Conservation (phyloP, 2,797 vertebrate species). For the Sarcoramphus papa region DNA sequence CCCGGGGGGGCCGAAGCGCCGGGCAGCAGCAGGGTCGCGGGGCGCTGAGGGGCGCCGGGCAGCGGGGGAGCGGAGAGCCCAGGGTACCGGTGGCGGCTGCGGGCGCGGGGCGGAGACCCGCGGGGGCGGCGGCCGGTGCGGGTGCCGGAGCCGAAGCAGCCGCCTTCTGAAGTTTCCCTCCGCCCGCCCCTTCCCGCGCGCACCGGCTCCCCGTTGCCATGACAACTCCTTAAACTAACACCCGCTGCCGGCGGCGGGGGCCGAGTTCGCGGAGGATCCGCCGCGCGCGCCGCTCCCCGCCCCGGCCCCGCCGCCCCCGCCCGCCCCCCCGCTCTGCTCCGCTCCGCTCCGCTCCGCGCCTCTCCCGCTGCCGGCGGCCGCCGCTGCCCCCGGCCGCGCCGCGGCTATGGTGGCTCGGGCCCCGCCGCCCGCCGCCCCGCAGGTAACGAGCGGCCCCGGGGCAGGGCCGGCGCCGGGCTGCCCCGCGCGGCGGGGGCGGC, state of each 20-base stretch:
- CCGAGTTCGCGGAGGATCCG: neutral
- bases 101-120: neutral
- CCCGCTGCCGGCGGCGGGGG: conserved; percentile 24
- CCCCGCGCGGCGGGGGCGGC: neutral
- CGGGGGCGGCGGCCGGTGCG: neutral
- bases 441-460: neutral
- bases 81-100: neutral
- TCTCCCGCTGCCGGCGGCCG: neutral
- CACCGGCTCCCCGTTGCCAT: neutral
- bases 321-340: neutral
- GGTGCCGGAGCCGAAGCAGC: neutral
- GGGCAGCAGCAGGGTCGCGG: no score
- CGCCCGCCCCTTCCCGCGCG: neutral
- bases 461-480: neutral
- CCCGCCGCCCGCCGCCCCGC: neutral
- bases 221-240: conserved; percentile 34
- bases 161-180: neutral
- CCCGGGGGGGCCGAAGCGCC: neutral
- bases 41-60: neutral
- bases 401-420: neutral
- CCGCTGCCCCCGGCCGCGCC: neutral
- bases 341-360: neutral
- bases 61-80: no score
- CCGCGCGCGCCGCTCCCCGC: neutral
- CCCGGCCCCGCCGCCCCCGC: neutral